Percentiles rank a stretch among this genome's conserved stretches.
Evolutionary conservation across 2,888 invertebrate genomes (phyloP).

Genomic region (Spodoptera exigua): DNA sequence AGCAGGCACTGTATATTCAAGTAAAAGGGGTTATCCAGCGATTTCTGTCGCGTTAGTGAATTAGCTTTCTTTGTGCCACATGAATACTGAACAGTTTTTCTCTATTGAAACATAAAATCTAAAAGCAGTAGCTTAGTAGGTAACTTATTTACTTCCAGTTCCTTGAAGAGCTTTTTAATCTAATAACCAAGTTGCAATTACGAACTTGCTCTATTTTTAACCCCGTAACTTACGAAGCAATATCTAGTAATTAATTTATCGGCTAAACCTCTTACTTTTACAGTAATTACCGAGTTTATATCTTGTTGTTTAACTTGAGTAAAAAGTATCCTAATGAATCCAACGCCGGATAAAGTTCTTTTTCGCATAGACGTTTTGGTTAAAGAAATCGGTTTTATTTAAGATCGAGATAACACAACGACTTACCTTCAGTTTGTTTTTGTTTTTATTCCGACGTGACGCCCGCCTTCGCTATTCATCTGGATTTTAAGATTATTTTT

Average conservation of each 20-base stretch:
- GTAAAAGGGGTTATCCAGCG: slow-evolving; percentile 44
- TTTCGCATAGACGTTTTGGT: slow-evolving; percentile 50
- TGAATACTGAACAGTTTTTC: slow-evolving; percentile 46
- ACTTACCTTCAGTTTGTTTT: slow-evolving; percentile 69
- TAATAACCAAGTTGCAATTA: slow-evolving; percentile 34
- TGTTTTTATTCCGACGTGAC: slow-evolving; percentile 66
- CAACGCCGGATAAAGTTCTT: slow-evolving; percentile 55
- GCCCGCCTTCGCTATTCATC: slow-evolving; percentile 70
- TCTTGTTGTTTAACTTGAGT: slow-evolving; percentile 45
- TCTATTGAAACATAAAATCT: slow-evolving; percentile 32
- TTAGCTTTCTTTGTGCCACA: slow-evolving; percentile 47
- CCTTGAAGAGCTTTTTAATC: slow-evolving; percentile 33
- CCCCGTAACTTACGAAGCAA: slow-evolving; percentile 18
- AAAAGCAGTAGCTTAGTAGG: slow-evolving; percentile 8
- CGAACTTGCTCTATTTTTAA: slow-evolving; percentile 21
- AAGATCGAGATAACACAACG: slow-evolving; percentile 64
- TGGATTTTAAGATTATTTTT: slow-evolving; percentile 76
- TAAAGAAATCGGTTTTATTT: slow-evolving; percentile 65
- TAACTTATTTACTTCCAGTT: slow-evolving; percentile 29
- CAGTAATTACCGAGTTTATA: slow-evolving; percentile 30
- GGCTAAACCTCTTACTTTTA: slow-evolving; percentile 9
- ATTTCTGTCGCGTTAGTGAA: slow-evolving; percentile 55
- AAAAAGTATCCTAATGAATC: slow-evolving; percentile 67
- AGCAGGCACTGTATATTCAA: slow-evolving; percentile 41
- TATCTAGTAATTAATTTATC: slow-evolving; percentile 28